These are phyloP conservation scores for Drosophila siamana DNA, from an alignment of 2,888 invertebrate species.

Conservation along the genomic window DNA sequence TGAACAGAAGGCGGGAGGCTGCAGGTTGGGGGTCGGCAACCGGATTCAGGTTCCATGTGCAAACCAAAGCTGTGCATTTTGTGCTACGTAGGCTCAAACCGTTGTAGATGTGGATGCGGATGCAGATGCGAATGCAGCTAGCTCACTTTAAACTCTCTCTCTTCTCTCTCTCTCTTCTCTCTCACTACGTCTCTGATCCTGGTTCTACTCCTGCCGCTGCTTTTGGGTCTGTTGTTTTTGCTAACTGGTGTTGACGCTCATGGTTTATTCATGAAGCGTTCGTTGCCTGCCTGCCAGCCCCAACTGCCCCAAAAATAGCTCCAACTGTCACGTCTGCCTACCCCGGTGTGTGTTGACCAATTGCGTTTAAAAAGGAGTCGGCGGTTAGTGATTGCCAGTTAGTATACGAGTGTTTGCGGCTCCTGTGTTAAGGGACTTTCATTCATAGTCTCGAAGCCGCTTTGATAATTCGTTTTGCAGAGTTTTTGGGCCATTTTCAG, in stretches of 20 bases:
- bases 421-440: constrained; percentile 11
- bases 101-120: constrained; percentile 2
- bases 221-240: constrained; percentile 55
- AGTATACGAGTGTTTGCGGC: constrained; percentile 37
- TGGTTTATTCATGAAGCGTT: constrained; percentile 66
- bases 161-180: neutral
- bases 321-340: constrained; percentile 24
- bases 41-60: constrained; percentile 6
- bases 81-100: constrained; percentile 6
- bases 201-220: constrained; percentile 10
- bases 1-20: neutral
- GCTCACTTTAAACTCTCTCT: constrained; percentile 20
- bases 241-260: constrained; percentile 70
- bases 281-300: constrained; percentile 15
- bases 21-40: neutral
- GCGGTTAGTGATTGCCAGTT: constrained; percentile 69
- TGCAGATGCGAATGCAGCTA: constrained; percentile 29
- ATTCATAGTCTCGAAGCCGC: constrained; percentile 38
- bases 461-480: constrained; percentile 60
- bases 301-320: constrained; percentile 5
- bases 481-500: constrained; percentile 46
- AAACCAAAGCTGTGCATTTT: constrained; percentile 15
- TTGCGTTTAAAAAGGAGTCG: constrained; percentile 68
- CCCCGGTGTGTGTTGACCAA: constrained; percentile 58
- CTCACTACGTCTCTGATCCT: no score